Evolutionary conservation across 2,888 invertebrate species (phyloP).

Genomic region (Drosophila mayaguana): DNA sequence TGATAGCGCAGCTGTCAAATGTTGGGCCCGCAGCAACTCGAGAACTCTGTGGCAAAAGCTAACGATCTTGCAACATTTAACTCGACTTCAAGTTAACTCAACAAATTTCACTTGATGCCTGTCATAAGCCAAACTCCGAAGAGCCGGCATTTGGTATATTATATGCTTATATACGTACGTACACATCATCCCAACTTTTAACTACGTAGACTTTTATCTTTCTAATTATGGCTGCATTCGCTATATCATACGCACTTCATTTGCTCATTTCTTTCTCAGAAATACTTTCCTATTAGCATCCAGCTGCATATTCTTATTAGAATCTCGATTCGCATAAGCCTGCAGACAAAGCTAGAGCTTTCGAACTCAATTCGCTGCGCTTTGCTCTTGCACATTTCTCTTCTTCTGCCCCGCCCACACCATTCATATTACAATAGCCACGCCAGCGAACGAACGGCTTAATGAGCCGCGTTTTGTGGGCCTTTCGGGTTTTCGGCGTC

Average conservation of each 20-base stretch:
- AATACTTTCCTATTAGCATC: background rate
- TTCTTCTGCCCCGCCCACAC: conserved; percentile 47
- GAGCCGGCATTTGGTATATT: background rate
- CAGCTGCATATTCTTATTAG: background rate
- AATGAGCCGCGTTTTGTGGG: conserved; percentile 2
- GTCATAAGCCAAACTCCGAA: background rate
- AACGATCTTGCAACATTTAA: conserved; percentile 9
- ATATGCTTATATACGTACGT: background rate
- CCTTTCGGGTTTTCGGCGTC: conserved; percentile 10
- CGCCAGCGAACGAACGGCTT: conserved; percentile 4
- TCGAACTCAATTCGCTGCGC: background rate
- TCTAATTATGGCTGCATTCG: background rate
- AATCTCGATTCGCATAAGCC: background rate
- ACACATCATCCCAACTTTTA: too few species aligned
- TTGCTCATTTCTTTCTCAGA: background rate
- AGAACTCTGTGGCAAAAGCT: conserved; percentile 17
- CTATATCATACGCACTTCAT: background rate
- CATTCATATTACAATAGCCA: conserved; percentile 24
- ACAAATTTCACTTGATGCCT: conserved; percentile 4
- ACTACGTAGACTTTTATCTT: background rate
- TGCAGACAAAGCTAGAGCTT: background rate
- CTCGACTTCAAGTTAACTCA: background rate
- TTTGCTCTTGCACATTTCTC: conserved; percentile 1
- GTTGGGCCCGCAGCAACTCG: background rate
- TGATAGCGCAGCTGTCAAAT: conserved; percentile 55